Evolutionary conservation across 2,113 vertebrate species (phyloP), one percentile per base, ranked within the genome.

Genomic region (Crotalus tigris): DNA sequence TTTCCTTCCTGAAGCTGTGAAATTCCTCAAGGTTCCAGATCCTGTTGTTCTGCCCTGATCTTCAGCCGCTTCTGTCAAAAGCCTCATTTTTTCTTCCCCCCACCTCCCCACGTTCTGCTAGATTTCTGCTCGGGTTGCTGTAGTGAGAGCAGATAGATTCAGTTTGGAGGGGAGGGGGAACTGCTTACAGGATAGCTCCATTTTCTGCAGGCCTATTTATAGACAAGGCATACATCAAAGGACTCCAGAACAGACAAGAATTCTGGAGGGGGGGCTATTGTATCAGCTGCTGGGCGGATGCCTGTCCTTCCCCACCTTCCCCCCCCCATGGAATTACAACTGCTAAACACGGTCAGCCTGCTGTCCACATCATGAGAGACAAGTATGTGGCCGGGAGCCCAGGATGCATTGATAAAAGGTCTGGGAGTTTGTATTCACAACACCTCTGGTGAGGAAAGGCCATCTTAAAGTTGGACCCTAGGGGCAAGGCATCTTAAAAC

Each of bases 121-220:
- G 10, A 21, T 57, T 39, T 33, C 23, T 44, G 24, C 55, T 90
- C 2, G 0, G 21, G 7, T 75, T 19, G 44, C 21, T 49, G 6
- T 81, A 85, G 53, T 3, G 1, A 51, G 6, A 17, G 53, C 44
- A 15, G 29, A 54, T 59, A 29, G 21, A 39, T 88, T 3, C 5
- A 17, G n/a, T 55, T 23, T 69, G 44, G 39, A 21, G 53, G 15
- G 58, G 57, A 15, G 58, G 57, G 33, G 85, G 26, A 59, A 39
- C 88, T 9, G 13, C 58, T 92, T 85, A 88, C 54, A 92, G 54
- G 88, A 89, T 59, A 89, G 54, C 88, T 85, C 88, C 54, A 54
- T 90, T 93, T 93, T 89, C 92, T 90, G 44, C 29, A 15, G 88
- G 8, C 92, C 88, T 93, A 93, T 93, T 93, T 93, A 93, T 93